Conservation (phyloP, 2,888 invertebrate species). For the Parnassius smintheus region DNA sequence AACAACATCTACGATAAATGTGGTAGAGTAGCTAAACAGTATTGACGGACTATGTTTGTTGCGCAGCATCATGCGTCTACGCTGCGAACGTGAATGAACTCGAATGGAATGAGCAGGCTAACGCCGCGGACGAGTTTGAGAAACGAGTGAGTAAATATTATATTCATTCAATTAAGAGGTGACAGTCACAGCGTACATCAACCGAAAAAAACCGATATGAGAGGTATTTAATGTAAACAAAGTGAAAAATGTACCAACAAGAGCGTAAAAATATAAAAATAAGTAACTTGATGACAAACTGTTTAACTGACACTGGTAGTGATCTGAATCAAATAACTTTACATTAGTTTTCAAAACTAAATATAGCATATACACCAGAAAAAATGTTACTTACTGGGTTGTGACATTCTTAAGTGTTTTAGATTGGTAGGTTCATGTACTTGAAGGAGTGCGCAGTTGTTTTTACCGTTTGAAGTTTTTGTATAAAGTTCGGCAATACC, state of each 20-base stretch:
- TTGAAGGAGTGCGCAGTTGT: too few species aligned
- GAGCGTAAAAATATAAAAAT: conserved; percentile 24
- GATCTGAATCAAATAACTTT: background rate
- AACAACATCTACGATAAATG: too few species aligned
- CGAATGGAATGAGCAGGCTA: background rate
- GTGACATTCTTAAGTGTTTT: too few species aligned
- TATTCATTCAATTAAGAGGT: background rate
- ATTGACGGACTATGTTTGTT: conserved; percentile 2
- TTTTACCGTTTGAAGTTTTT: too few species aligned
- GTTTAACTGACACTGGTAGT: background rate
- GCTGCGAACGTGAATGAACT: conserved; percentile 2
- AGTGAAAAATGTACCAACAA: background rate
- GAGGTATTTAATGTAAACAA: conserved; percentile 20
- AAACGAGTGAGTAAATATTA: too few species aligned
- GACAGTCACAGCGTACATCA: conserved; percentile 12
- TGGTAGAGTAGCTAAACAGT: too few species aligned
- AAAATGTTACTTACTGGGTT: conserved; percentile 6
- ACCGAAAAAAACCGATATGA: background rate
- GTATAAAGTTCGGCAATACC: too few species aligned
- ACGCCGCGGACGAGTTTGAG: too few species aligned
- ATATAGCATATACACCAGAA: conserved; percentile 3
- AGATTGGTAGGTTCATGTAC: too few species aligned
- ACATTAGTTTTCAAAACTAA: background rate
- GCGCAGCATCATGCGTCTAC: background rate
- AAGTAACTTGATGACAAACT: conserved; percentile 3